phyloP scores from a whole-genome alignment of 2,113 vertebrate genomes.

The Paratilapia polleni region DNA sequence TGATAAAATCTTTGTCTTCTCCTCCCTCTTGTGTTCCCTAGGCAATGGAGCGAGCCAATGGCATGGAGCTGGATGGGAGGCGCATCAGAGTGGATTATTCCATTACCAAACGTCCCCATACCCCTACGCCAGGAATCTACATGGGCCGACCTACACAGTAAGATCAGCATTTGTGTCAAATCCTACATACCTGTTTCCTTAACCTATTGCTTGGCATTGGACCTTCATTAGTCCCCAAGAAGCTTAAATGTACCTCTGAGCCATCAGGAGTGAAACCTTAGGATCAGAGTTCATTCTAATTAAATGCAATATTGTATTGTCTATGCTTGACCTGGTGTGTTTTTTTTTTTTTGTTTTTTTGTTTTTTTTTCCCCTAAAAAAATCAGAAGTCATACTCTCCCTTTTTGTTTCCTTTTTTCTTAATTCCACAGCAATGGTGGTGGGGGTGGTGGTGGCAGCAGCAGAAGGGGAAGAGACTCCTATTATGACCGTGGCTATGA shows the following conservation, averaged over 20 bases:
- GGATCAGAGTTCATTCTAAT: background rate
- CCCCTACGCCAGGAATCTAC: slow-evolving; percentile 93
- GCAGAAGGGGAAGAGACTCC: slow-evolving; percentile 86
- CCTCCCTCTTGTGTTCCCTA: slow-evolving; percentile 52
- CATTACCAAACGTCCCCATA: slow-evolving; percentile 93
- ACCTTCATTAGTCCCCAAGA: background rate
- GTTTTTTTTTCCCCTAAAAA: background rate
- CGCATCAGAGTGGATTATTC: slow-evolving; percentile 93
- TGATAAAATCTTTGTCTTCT: background rate
- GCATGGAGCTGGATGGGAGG: slow-evolving; percentile 93
- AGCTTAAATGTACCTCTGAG: background rate
- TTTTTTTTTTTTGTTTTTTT: background rate
- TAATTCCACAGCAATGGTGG: slow-evolving; percentile 61
- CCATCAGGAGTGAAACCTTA: background rate
- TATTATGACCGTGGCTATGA: slow-evolving; percentile 82
- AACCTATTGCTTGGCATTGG: background rate
- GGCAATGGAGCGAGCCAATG: slow-evolving; percentile 94
- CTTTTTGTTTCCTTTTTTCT: background rate
- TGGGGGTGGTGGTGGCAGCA: slow-evolving; percentile 64
- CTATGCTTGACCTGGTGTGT: background rate
- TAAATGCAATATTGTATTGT: background rate
- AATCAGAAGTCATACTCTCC: background rate
- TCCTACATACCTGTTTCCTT: background rate
- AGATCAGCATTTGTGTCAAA: slow-evolving; percentile 5
- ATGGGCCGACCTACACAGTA: slow-evolving; percentile 94